Evolutionary conservation across 2,113 vertebrate genomes (phyloP), one percentile per base, ranked within the genome.

Genomic region (Lichenostomus cassidix): DNA sequence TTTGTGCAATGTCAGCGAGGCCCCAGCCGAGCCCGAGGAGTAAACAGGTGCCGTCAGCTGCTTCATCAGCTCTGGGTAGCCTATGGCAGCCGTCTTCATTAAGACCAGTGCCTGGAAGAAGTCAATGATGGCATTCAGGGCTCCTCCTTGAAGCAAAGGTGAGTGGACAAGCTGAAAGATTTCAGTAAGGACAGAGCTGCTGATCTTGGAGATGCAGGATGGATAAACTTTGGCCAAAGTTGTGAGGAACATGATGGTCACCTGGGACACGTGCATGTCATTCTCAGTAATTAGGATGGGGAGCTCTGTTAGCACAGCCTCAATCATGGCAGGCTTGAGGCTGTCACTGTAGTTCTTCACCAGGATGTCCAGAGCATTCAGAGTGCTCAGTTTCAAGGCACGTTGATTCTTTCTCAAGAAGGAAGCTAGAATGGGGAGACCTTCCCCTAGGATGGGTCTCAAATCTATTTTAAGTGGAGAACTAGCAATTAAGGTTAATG

Each of bases 261-360:
- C 97, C 96, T 99, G 99, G n/a, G 99, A 99, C 44, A 99, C 98
- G 0, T 99, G 99, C 99, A 99, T 99, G 96, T 99, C 99, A 0
- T 90, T 98, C 97, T 99, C 99, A 0, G 98, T 98, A 84, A 99
- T 98, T 75, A 99, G 95, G 24, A 98, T 81, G 0, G 99, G 99
- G n/a, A 99, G 97, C 96, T 99, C 99, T 0, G 69, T 96, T 53
- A 99, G 95, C 27, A 99, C 98, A 0, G 98, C 95, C 76, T 98
- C 98, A 39, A 99, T 94, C 7, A 98, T 97, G 3, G 97, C 75
- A 0, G 98, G 98, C 63, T 98, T 98, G 80, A 99, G 98, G 94
- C 97, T 95, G 68, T 98, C 98, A 0, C 98, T 98, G 80, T 99
- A 99, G 95, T 98, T 98, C 73, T 96, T 98, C 52, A 99, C 98